These are phyloP conservation scores for Troilus luridus DNA, from an alignment of 2,888 invertebrate species.

Conservation along the genomic window DNA sequence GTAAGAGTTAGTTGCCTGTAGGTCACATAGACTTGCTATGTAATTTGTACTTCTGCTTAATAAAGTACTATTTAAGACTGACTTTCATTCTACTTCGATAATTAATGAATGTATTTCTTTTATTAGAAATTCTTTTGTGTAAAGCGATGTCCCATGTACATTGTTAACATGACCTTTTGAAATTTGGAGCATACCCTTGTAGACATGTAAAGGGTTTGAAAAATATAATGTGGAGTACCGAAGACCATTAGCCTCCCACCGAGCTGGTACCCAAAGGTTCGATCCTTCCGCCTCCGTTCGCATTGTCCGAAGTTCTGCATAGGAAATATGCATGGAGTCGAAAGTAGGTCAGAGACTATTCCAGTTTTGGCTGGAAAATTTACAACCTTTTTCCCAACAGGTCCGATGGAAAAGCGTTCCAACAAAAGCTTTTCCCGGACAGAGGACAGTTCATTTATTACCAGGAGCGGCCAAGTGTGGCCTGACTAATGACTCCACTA, in stretches of 20 bases:
- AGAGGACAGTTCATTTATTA: conserved; percentile 49
- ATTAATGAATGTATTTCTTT: too few relatives aligned
- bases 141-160: too few relatives aligned
- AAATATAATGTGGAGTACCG: neutral
- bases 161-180: too few relatives aligned
- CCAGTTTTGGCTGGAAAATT: neutral
- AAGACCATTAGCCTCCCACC: neutral
- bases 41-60: too few relatives aligned
- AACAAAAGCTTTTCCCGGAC: conserved; percentile 46
- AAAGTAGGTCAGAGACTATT: conserved; percentile 15
- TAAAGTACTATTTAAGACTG: too few relatives aligned
- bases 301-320: neutral
- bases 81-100: too few relatives aligned
- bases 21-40: too few relatives aligned
- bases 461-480: conserved; percentile 14
- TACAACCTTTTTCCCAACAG: conserved; percentile 32
- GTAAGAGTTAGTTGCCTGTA: too few relatives aligned
- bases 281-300: conserved; percentile 34
- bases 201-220: too few relatives aligned
- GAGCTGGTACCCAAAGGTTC: conserved; percentile 3
- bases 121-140: too few relatives aligned
- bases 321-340: conserved; percentile 15
- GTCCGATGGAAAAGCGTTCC: conserved; percentile 45
- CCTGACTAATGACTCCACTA: conserved; percentile 46
- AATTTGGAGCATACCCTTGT: too few relatives aligned